Base-by-base conservation (phyloP, 2,113 vertebrate genomes). In the Beaufortia kweichowensis region DNA sequence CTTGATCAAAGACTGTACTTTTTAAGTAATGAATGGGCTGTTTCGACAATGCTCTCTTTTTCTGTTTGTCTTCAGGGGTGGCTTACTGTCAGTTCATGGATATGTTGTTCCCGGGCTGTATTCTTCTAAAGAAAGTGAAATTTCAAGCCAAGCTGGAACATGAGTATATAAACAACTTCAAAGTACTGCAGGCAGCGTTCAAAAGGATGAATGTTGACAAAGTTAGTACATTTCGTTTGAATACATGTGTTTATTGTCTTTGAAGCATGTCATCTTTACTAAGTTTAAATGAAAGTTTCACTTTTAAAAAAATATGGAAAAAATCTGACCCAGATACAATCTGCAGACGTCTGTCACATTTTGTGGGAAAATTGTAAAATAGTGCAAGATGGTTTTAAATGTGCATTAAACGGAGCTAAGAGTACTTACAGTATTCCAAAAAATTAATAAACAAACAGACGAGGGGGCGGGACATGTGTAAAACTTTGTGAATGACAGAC, bases 41-140 rank as follows among this genome's bases (percentile, higher is more conserved):
- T 43, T 21, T 75, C 70, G 29, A 72, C 8, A 8, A 19, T 29
- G 21, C 33, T 55, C 29, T 71, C 67, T 50, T 43, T 9, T 43
- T 33, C 66, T 80, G 4, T 86, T 68, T 82, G 21, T 0, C 77
- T 81, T 0, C 88, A 98, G 97, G 97, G 60, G 96, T 94, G 11
- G 94, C 97, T 0, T 98, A 98, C 63, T 98, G 97, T 92, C 97
- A 98, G 92, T 98, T 98, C 91, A 98, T 98, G 97, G 97, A 98
- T 89, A 98, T 98, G 96, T 92, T 98, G 85, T 98, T 98, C 85
- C 95, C 97, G 0, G 97, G 97, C 64, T 98, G 95, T 33, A 91
- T 98, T 79, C 94, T 96, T 82, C 89, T 98, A 85, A 94, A 97
- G 84, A 98, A 96, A 90, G 97, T 98, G 85, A 98, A 98, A 90